Conservation (phyloP, 2,113 vertebrate genomes). For the Percopsis transmontana region DNA sequence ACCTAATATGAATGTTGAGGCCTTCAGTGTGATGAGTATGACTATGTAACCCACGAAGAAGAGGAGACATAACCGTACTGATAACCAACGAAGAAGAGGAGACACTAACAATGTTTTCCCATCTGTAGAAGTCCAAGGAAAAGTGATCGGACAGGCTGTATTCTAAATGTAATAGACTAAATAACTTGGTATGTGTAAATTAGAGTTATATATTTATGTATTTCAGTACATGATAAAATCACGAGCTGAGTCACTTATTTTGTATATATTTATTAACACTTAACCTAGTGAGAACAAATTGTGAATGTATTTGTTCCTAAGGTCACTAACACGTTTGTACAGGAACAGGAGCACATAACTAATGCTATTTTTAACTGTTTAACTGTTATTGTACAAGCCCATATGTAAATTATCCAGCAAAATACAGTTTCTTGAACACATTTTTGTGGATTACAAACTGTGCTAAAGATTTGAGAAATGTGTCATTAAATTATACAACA, state of each 20-base stretch:
- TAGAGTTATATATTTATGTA: slow-evolving; percentile 32
- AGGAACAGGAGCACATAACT: neutral
- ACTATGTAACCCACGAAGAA: too few relatives aligned
- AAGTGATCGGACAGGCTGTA: neutral
- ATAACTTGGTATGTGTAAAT: slow-evolving; percentile 19
- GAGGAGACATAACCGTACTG: neutral
- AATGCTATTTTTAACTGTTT: neutral
- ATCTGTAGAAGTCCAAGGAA: neutral
- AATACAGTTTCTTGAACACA: neutral
- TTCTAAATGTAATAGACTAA: slow-evolving; percentile 6
- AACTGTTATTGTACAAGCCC: neutral
- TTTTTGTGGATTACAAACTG: neutral
- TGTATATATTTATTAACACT: slow-evolving; percentile 23
- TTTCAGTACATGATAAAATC: slow-evolving; percentile 15
- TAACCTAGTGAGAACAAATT: slow-evolving; percentile 14
- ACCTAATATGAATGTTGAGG: too few relatives aligned
- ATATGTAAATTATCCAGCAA: neutral
- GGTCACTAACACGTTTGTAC: neutral
- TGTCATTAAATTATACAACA: too few relatives aligned
- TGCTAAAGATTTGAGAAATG: neutral
- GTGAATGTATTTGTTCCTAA: slow-evolving; percentile 1
- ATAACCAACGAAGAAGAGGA: too few relatives aligned
- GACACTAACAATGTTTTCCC: neutral
- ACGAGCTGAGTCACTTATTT: slow-evolving; percentile 4
- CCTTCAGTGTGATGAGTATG: too few relatives aligned